Conservation (phyloP, 2,113 vertebrate species). For the Clupea harengus region DNA sequence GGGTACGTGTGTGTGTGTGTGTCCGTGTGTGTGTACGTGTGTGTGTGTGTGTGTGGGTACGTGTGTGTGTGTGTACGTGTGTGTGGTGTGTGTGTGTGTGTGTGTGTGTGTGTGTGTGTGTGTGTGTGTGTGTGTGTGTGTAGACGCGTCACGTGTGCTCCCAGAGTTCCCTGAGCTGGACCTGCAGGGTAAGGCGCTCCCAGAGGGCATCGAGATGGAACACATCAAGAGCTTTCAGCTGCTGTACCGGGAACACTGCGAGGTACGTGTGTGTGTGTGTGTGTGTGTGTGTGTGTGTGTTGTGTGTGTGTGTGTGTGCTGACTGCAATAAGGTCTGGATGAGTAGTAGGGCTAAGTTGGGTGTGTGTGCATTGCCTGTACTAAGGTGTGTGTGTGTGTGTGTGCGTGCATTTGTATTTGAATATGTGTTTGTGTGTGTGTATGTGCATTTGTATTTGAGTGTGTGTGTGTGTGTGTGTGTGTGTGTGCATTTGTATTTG, state of each 20-base stretch:
- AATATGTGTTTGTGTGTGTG: no score
- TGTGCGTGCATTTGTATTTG: no score
- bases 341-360: no score
- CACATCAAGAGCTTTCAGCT: constrained; percentile 89
- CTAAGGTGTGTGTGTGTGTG: no score
- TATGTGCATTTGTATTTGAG: no score
- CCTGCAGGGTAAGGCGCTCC: constrained; percentile 81
- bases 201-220: constrained; percentile 81
- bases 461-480: no score
- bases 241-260: constrained; percentile 92
- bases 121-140: constrained; percentile 19
- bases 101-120: neutral
- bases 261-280: constrained; percentile 68
- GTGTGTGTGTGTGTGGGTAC: neutral
- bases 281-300: constrained; percentile 23
- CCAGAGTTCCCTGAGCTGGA: constrained; percentile 88
- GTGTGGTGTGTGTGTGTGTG: neutral
- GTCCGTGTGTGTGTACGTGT: no score
- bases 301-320: constrained; percentile 19
- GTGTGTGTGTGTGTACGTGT: neutral
- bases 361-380: no score
- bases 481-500: no score
- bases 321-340: no score
- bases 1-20: no score
- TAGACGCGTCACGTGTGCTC: constrained; percentile 85